Evolutionary conservation across 2,797 vertebrate species (phyloP).

Genomic region (Sebastes hopkinsi): DNA sequence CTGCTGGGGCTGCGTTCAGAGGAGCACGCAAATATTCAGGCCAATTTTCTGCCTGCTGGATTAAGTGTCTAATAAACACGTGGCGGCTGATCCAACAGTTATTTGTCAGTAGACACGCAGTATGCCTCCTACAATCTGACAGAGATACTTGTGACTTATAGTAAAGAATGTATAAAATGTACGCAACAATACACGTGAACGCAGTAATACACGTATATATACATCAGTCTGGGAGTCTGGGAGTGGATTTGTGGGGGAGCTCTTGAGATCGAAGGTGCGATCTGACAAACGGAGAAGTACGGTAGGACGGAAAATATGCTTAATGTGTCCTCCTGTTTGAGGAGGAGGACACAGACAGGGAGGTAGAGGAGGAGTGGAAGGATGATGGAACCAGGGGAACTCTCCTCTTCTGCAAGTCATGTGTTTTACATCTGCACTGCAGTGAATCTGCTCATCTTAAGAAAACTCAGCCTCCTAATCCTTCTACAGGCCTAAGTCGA

Average conservation of each 20-base stretch:
- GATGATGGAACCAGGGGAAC: constrained; percentile 46
- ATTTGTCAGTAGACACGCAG: constrained; percentile 54
- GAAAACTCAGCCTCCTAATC: constrained; percentile 25
- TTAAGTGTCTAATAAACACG: constrained; percentile 68
- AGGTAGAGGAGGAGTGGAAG: constrained; percentile 11
- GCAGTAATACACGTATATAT: not conserved
- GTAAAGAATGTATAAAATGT: constrained; percentile 17
- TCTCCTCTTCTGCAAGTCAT: constrained; percentile 40
- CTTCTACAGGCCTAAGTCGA: constrained; percentile 21
- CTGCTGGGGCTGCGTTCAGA: constrained; percentile 55
- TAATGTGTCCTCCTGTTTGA: constrained; percentile 47
- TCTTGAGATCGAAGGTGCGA: constrained; percentile 56
- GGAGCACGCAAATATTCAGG: constrained; percentile 64
- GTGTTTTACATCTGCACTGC: constrained; percentile 66
- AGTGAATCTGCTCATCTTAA: constrained; percentile 22
- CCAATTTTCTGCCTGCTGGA: constrained; percentile 73
- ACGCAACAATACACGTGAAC: not conserved
- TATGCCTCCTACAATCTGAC: constrained; percentile 8
- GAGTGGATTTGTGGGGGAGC: constrained; percentile 36
- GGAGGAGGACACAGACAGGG: constrained; percentile 52
- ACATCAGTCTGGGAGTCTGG: not conserved
- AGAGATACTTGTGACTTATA: constrained; percentile 21
- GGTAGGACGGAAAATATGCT: constrained; percentile 65
- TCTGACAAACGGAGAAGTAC: constrained; percentile 56
- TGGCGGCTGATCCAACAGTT: constrained; percentile 41